These are phyloP conservation scores for Saturnia japonica DNA, from an alignment of 2,888 invertebrate species.

Conservation along the genomic window DNA sequence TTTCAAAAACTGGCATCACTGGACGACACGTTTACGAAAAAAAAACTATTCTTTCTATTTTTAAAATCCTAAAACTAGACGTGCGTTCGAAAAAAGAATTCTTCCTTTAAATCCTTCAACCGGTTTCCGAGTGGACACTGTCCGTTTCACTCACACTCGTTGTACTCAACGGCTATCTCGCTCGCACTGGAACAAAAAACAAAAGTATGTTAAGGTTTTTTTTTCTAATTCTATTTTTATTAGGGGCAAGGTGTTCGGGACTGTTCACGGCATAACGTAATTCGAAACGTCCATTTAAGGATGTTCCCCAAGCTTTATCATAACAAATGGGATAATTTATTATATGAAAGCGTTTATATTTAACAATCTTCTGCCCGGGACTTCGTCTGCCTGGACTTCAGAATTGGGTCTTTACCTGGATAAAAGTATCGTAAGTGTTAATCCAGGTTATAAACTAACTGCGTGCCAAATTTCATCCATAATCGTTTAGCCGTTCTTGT, in stretches of 20 bases:
- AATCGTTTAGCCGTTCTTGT: no score
- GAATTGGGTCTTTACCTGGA: no score
- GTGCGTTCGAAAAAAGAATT: conserved; percentile 35
- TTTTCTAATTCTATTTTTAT: conserved; percentile 42
- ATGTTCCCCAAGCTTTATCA: conserved; percentile 15
- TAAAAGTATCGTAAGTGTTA: no score
- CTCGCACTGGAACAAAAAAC: conserved; percentile 74
- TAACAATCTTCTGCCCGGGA: no score
- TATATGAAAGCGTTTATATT: not conserved
- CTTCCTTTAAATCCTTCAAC: conserved; percentile 21
- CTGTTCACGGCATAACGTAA: conserved; percentile 33
- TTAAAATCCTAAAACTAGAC: conserved; percentile 20
- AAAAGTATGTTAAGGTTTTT: conserved; percentile 48
- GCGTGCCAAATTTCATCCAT: no score
- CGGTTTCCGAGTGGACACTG: conserved; percentile 60
- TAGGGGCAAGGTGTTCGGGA: conserved; percentile 40
- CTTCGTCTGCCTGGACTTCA: no score
- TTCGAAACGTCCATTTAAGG: conserved; percentile 25
- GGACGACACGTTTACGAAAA: conserved; percentile 38
- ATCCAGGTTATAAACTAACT: no score
- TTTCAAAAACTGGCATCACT: conserved; percentile 63
- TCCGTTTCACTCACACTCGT: conserved; percentile 47
- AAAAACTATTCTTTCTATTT: conserved; percentile 20
- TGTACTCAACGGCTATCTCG: conserved; percentile 30
- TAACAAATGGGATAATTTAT: not conserved